Base-by-base conservation (phyloP, 2,113 vertebrate species). In the Lepidothrix coronata region DNA sequence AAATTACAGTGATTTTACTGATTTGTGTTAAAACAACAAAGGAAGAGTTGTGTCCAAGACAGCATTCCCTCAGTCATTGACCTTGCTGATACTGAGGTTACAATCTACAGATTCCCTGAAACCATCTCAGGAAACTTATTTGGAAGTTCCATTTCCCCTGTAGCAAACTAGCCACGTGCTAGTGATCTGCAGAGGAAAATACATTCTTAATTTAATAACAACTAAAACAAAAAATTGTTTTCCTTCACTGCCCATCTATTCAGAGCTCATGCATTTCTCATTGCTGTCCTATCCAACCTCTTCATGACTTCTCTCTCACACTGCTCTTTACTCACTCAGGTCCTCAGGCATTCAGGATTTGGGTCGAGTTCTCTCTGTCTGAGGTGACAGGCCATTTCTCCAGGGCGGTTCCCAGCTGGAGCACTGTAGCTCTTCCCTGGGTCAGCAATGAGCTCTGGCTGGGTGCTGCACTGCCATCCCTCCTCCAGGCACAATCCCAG, bases 401-500 rank as follows among this genome's bases (percentile, higher is more conserved):
- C 18, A 33, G 30, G 59, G 54, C 8, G 28, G 25, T 5, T 43
- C 55, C 35, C 66, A 80, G 67, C 31, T 46, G 58, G 30, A 70
- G 23, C 5, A 18, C 35, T 5, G 17, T 0, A 65, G 66, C 72
- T 76, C 19, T 62, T 51, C 37, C 43, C 15, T 0, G 11, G 41
- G 25, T 31, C 49, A 78, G 58, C 8, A 1, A 4, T 4, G 15
- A 71, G 55, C 72, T 62, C 25, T 0, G 0, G 1, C 10, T 33
- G 24, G 2, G 18, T 2, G 55, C 75, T 66, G 30, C 37, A 4
- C 3, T 51, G 49, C 35, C 67, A 44, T 23, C 52, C 55, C 67
- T 80, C 52, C 83, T 87, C 75, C 9, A 80, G 88, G 79, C 67
- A 59, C 35, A 49, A 33, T 12, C 59, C 61, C 61, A 25, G 48